Base-by-base conservation (phyloP, 1,140 invertebrate genomes). In the Piezodorus guildinii region DNA sequence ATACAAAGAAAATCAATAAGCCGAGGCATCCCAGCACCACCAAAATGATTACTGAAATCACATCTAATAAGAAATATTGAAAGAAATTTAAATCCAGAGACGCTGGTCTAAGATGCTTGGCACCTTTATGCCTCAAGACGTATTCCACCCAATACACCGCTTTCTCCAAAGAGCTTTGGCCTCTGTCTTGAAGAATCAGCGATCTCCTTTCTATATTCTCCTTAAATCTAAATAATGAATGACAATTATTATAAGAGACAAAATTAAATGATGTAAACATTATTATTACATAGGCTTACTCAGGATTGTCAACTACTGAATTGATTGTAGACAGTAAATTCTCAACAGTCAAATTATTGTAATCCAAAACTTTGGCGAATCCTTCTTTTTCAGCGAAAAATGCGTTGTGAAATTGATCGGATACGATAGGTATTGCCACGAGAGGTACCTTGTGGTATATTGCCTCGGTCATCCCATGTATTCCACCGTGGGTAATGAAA, bases 401-500 rank as follows among this genome's bases (percentile, higher is more conserved):
- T 0, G 75, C 60, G 67, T 79, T 80, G 25, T 67, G 65, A 17
- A 62, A 63, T 68, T 86, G 84, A 72, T 86, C 83, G n/a, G 76
- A 77, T 49, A 83, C 80, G 19, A 87, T 75, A 45, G 87, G 86
- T 58, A 88, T 77, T 3, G 81, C 85, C 23, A 88, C 72, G 0
- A 88, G 75, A 1, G 87, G 87, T 15, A 84, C 80, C 70, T 80
- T 81, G 66, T 84, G 80, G 73, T 84, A 83, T 16, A 87, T 73
- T 3, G 84, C 80, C 73, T 90, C 87, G 64, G 83, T 81, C 10
- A 83, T 76, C 62, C 86, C 85, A n/a, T 85, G 74, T 21, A 83
- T 71, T 17, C 87, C 87, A 16, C 84, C 85, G 69, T 88, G 85
- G 1, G 85, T 84, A 30, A 90, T 81, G 65, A 90, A 86, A 0